phyloP scores from a whole-genome alignment of 1,140 invertebrate genomes.

The Papilio helenus region DNA sequence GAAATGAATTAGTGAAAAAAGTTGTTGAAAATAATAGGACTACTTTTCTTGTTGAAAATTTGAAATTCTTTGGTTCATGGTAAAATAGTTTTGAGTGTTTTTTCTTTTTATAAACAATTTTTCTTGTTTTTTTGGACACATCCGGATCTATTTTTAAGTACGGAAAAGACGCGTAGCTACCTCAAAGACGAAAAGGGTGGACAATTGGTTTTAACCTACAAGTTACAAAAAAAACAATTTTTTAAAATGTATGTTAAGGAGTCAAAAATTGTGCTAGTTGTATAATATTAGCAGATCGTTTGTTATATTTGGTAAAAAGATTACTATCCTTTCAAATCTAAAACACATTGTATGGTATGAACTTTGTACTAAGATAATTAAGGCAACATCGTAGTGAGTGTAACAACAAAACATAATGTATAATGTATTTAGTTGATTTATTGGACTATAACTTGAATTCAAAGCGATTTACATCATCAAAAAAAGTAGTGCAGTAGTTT shows the following conservation, averaged over 20 bases:
- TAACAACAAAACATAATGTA: background rate
- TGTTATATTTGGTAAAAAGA: background rate
- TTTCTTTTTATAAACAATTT: background rate
- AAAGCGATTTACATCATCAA: background rate
- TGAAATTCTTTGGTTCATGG: background rate
- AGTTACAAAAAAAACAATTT: background rate
- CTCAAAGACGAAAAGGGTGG: background rate
- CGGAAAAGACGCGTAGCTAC: slow-evolving; percentile 10
- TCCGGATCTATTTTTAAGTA: background rate
- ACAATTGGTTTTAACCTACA: background rate
- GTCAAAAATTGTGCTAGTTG: background rate
- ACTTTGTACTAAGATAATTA: background rate
- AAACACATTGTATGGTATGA: background rate
- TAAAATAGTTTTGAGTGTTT: background rate
- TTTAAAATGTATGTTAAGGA: background rate
- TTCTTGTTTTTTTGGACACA: background rate
- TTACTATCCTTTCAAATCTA: background rate
- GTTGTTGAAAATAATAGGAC: background rate
- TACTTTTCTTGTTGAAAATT: background rate
- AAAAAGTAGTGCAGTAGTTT: background rate
- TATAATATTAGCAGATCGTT: background rate
- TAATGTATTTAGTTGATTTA: background rate
- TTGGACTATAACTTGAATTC: background rate
- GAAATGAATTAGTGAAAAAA: background rate
- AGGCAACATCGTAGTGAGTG: background rate